These are phyloP conservation scores for Rhombomys opimus DNA, from an alignment of 2,113 vertebrate species.

Conservation along the genomic window DNA sequence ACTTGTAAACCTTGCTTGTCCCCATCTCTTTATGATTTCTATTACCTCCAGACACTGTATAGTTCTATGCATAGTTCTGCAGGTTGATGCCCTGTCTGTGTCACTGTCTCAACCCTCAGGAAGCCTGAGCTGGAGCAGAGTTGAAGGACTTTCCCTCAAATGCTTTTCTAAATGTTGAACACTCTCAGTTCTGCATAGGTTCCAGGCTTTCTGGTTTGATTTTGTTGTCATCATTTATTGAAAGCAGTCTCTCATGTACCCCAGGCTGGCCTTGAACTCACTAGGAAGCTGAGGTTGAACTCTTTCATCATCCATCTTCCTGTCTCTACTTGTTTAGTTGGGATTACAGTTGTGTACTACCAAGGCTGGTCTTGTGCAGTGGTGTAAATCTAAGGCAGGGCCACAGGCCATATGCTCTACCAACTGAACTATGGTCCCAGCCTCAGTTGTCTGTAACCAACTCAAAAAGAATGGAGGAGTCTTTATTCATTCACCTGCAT, in stretches of 20 bases:
- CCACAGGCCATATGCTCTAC: no score
- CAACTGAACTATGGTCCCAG: background rate
- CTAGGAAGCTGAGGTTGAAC: background rate
- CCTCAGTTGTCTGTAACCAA: background rate
- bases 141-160: background rate
- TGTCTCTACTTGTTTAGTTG: background rate
- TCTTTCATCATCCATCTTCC: background rate
- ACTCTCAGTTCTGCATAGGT: background rate
- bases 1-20: background rate
- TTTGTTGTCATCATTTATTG: background rate
- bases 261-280: background rate
- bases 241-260: background rate
- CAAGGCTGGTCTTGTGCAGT: background rate
- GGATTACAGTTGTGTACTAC: background rate
- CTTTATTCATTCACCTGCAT: background rate
- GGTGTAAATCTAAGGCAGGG: no score
- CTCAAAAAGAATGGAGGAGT: background rate
- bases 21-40: background rate
- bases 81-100: background rate
- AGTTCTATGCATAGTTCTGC: background rate
- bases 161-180: background rate
- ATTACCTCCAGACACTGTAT: background rate
- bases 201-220: background rate
- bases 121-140: accelerated
- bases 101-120: background rate